phyloP scores from a whole-genome alignment of 2,888 invertebrate genomes.

The Bibio marci region DNA sequence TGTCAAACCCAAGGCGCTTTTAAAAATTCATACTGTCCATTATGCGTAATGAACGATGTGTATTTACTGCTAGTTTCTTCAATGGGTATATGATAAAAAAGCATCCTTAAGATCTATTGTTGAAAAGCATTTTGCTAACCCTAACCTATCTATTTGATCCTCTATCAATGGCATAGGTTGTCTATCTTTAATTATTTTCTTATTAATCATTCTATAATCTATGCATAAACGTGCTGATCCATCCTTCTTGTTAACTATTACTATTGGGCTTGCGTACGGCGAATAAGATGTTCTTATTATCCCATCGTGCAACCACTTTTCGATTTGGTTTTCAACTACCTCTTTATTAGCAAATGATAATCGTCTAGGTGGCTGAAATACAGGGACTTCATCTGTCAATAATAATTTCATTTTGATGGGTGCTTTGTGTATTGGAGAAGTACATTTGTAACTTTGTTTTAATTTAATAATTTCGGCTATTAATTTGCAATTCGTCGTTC shows the following conservation, averaged over 20 bases:
- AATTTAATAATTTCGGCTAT: no score
- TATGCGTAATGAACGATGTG: not conserved
- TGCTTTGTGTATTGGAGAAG: no score
- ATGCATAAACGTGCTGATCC: not conserved
- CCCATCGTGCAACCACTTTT: not conserved
- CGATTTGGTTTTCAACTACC: no score
- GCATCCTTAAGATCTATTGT: conserved; percentile 14
- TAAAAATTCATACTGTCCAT: not conserved
- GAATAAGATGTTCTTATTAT: not conserved
- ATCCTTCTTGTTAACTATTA: conserved; percentile 1
- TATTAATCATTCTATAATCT: not conserved
- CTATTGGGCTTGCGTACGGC: not conserved
- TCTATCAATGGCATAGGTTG: conserved; percentile 21
- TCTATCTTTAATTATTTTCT: conserved; percentile 12
- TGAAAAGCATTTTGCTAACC: conserved; percentile 13
- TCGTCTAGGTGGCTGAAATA: no score
- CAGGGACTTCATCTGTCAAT: no score
- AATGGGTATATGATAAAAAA: conserved; percentile 18
- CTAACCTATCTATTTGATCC: conserved; percentile 16
- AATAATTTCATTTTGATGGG: not conserved
- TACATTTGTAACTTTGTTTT: no score
- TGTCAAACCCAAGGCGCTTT: not conserved
- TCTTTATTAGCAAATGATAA: no score
- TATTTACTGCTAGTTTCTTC: conserved; percentile 11
- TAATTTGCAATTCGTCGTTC: no score